Evolutionary conservation across 1,140 invertebrate species (phyloP).

Genomic region (Sesamia nonagrioides): DNA sequence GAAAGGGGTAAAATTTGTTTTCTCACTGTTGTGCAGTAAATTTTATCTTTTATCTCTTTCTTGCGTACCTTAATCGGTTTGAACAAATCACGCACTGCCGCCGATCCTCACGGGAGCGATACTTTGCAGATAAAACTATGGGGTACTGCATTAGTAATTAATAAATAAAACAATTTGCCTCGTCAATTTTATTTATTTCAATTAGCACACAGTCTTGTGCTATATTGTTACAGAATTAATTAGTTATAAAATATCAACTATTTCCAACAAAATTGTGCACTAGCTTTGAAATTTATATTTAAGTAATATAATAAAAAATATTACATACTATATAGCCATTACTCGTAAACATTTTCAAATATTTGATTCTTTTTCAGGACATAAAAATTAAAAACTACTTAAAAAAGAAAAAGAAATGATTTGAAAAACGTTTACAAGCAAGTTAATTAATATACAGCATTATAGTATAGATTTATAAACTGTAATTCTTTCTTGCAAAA

Average conservation of each 20-base stretch:
- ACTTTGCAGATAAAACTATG: too few species aligned
- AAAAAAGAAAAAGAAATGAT: conserved; percentile 17
- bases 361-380: conserved; percentile 25
- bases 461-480: conserved; percentile 1
- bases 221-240: conserved; percentile 75
- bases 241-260: conserved; percentile 69
- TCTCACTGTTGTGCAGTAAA: too few species aligned
- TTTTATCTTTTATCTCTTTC: too few species aligned
- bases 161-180: conserved; percentile 42
- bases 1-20: too few species aligned
- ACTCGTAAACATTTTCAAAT: conserved; percentile 38
- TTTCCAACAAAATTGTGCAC: conserved; percentile 76
- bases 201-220: conserved; percentile 77
- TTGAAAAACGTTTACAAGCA: conserved; percentile 37
- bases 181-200: conserved; percentile 73
- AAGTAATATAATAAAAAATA: conserved; percentile 49
- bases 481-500: conserved; percentile 49
- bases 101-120: too few species aligned
- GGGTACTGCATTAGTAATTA: too few species aligned
- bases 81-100: too few species aligned
- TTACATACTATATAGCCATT: conserved; percentile 42
- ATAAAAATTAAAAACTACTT: conserved; percentile 43
- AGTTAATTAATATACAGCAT: conserved; percentile 47
- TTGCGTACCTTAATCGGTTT: too few species aligned
- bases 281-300: conserved; percentile 64